These are phyloP conservation scores for Nothobranchius furzeri DNA, from an alignment of 2,113 vertebrate genomes.

Conservation along the genomic window DNA sequence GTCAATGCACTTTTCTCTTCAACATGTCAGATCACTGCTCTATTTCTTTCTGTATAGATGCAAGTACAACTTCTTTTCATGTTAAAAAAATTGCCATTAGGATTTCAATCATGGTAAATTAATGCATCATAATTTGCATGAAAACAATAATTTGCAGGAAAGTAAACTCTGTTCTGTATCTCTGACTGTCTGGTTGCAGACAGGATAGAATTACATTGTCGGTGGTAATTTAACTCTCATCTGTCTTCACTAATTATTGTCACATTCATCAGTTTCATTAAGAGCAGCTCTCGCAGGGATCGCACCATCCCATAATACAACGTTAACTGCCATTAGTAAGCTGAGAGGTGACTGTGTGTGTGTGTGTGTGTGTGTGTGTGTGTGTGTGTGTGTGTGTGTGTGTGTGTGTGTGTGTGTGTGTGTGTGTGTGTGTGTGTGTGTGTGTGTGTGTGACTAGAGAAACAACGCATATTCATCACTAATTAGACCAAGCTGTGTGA, in stretches of 20 bases:
- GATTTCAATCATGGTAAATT: constrained; percentile 45
- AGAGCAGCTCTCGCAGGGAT: constrained; percentile 96
- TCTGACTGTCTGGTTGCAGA: constrained; percentile 69
- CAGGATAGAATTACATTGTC: constrained; percentile 98
- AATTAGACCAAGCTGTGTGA: constrained; percentile 99
- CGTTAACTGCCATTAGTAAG: constrained; percentile 94
- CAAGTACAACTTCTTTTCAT: neutral
- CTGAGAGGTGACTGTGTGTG: constrained; percentile 32
- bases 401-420: constrained; percentile 25
- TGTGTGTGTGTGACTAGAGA: constrained; percentile 91
- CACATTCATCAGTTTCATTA: constrained; percentile 99
- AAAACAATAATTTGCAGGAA: constrained; percentile 69
- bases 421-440: constrained; percentile 50
- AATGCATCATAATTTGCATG: constrained; percentile 51
- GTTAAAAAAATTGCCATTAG: constrained; percentile 32
- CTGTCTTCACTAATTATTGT: constrained; percentile 99
- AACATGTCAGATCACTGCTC: neutral
- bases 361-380: constrained; percentile 23
- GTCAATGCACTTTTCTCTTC: no score
- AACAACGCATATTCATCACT: constrained; percentile 99
- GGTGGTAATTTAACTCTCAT: constrained; percentile 99
- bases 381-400: constrained; percentile 70
- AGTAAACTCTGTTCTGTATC: constrained; percentile 40
- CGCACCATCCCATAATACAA: constrained; percentile 99
- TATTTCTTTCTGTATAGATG: neutral